These are phyloP conservation scores for Thera britannica DNA, from an alignment of 2,888 invertebrate species.

Conservation along the genomic window DNA sequence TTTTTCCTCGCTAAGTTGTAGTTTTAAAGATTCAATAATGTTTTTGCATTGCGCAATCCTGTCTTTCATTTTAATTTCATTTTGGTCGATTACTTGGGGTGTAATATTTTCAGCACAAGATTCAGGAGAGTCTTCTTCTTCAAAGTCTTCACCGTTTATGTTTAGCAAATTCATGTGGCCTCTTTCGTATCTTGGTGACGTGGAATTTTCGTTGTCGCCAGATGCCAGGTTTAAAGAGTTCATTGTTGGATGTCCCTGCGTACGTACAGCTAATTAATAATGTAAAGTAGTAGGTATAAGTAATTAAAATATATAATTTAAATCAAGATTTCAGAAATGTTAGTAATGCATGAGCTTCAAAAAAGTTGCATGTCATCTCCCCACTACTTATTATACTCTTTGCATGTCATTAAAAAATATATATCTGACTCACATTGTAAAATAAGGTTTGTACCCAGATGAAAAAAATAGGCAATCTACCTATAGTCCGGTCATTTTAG, in stretches of 20 bases:
- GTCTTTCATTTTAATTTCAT: conserved; percentile 67
- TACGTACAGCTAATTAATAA: background rate
- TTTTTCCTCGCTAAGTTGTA: conserved; percentile 72
- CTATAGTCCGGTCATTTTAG: too few relatives aligned
- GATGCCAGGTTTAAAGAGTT: conserved; percentile 54
- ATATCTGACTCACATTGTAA: too few relatives aligned
- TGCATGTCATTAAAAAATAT: too few relatives aligned
- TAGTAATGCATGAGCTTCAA: background rate
- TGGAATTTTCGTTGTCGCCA: conserved; percentile 55
- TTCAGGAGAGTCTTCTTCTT: conserved; percentile 10
- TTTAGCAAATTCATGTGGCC: conserved; percentile 32
- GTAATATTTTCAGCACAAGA: conserved; percentile 45
- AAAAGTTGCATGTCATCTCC: background rate
- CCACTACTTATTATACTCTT: too few relatives aligned
- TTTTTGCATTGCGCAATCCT: conserved; percentile 71
- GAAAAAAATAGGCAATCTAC: too few relatives aligned
- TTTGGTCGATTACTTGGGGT: conserved; percentile 58
- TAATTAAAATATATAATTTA: background rate
- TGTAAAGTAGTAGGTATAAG: background rate
- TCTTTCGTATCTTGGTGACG: conserved; percentile 43
- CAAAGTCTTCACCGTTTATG: conserved; percentile 28
- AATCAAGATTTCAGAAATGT: background rate
- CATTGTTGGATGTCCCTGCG: conserved; percentile 45
- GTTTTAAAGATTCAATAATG: conserved; percentile 71
- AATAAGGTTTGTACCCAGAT: too few relatives aligned